Percentiles rank a stretch among this genome's conserved stretches.
Conservation (phyloP, 2,113 vertebrate genomes). For the Paradoxurus hermaphroditus region DNA sequence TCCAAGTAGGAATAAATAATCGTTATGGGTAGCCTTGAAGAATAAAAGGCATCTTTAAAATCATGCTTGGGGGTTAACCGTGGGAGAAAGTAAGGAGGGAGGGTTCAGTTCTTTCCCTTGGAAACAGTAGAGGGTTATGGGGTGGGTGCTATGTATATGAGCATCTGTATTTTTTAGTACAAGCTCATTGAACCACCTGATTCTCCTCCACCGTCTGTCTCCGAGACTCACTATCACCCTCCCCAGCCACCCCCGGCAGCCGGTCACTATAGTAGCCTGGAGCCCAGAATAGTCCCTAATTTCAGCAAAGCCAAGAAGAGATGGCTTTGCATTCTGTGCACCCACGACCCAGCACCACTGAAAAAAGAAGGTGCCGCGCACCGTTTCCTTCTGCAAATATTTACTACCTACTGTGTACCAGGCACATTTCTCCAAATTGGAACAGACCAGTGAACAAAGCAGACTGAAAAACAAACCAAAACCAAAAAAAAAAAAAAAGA, state of each 20-base stretch:
- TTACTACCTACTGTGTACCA: background rate
- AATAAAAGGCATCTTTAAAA: background rate
- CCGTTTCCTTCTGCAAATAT: background rate
- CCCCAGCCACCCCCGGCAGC: background rate
- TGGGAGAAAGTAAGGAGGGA: background rate
- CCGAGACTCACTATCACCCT: background rate
- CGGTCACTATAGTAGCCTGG: constrained; percentile 14
- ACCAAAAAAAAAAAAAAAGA: background rate
- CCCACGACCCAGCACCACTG: background rate
- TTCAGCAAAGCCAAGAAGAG: background rate
- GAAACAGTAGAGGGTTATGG: background rate
- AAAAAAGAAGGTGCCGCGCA: background rate
- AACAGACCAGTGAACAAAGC: background rate
- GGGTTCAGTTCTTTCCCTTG: background rate
- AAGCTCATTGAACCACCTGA: constrained; percentile 45
- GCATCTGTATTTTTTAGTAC: constrained; percentile 41
- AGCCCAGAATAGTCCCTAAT: background rate
- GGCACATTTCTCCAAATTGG: background rate
- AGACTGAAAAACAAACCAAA: background rate
- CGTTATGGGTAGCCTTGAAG: background rate
- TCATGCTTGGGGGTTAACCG: background rate
- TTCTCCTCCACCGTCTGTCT: constrained; percentile 55
- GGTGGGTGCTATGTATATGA: background rate
- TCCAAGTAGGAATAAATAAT: background rate
- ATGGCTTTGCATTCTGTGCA: background rate